Evolutionary conservation across 2,113 vertebrate species (phyloP), one percentile per base, ranked within the genome.

Genomic region (Clinocottus analis): DNA sequence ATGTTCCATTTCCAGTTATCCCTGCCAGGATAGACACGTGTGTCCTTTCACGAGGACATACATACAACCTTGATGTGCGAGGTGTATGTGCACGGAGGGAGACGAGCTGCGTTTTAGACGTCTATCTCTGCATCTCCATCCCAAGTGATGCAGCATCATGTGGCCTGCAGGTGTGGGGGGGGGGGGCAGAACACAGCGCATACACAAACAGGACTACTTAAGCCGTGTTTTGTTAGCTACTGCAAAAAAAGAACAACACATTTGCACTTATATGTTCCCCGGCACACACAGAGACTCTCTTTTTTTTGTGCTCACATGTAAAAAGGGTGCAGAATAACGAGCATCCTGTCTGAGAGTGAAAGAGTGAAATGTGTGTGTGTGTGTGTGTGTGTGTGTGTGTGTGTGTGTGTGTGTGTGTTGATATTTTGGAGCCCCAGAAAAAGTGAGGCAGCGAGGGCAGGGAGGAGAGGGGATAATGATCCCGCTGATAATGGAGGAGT

Each of bases 401-500:
- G 37, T 39, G 37, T 31, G 31, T 31, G 33, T 33, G 33, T 62
- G 23, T 51, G 65, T 27, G 73, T 59, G n/a, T 29, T 53, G 61
- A 73, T 88, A 73, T 88, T 85, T 85, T 72, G 73, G 39, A 82
- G 83, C 75, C 70, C 63, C 66, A 27, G 79, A 41, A 53, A 59
- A 82, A 85, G 84, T 3, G 64, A 87, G 63, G 37, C 62, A 71
- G 80, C 1, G 21, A 78, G 88, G 75, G 83, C 68, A 79, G 66
- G 56, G 75, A 59, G 77, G 73, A 77, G 83, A 82, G 66, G 60
- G 74, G 81, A 90, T 90, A 92, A 93, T 86, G 91, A 90, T 90
- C 64, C 58, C 43, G 78, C 87, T 88, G 85, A 90, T 92, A 85
- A 90, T 72, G 77, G 87, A 87, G 87, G 89, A 86, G 83, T 82